Conservation (phyloP, 2,113 vertebrate genomes). For the Apteryx owenii region DNA sequence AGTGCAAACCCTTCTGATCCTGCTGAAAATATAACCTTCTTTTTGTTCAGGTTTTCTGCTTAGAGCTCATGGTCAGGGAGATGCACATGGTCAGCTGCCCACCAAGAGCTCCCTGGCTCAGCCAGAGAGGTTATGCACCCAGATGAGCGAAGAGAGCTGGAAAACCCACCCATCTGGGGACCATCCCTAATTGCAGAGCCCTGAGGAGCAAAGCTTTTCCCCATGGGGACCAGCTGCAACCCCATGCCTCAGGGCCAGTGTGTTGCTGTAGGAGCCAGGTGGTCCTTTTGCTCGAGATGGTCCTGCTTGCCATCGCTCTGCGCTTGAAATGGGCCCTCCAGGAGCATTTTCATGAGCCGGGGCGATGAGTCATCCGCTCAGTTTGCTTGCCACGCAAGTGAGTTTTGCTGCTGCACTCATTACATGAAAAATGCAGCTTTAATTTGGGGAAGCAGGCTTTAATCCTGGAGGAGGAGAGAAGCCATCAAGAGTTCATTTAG, state of each 20-base stretch:
- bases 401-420: neutral
- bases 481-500: neutral
- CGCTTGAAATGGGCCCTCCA: neutral
- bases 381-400: neutral
- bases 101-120: neutral
- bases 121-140: rapidly evolving
- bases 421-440: neutral
- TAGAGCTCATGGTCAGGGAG: too few relatives aligned
- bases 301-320: rapidly evolving
- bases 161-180: neutral
- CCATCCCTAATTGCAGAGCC: neutral
- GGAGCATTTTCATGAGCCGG: rapidly evolving
- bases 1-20: neutral
- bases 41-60: neutral
- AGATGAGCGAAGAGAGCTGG: neutral
- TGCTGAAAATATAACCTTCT: neutral
- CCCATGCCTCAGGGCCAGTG: neutral
- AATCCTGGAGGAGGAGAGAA: neutral
- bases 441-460: neutral
- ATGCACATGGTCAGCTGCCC: too few relatives aligned
- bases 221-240: neutral
- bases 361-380: neutral
- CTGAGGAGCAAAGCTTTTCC: neutral
- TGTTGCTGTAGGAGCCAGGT: neutral
- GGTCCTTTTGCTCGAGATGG: neutral